Evolutionary conservation across 1,140 invertebrate genomes (phyloP).

Genomic region (Harpegnathos saltator): DNA sequence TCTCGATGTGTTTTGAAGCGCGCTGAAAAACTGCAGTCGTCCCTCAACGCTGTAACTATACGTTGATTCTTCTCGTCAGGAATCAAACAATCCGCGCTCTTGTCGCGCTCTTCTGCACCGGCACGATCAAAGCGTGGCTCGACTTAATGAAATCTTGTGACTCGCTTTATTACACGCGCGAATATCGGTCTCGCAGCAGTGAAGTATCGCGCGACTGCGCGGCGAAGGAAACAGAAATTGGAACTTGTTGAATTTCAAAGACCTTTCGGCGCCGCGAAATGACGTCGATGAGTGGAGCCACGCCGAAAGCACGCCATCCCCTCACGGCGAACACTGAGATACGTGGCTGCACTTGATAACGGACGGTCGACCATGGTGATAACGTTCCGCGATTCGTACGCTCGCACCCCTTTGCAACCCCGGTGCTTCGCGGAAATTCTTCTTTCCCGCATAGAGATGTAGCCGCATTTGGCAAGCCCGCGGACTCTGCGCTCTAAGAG

Average conservation of each 20-base stretch:
- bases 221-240: neutral
- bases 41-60: no score
- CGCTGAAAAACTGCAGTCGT: no score
- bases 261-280: neutral
- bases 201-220: neutral
- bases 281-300: neutral
- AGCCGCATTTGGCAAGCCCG: constrained; percentile 57
- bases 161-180: neutral
- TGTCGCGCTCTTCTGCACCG: neutral
- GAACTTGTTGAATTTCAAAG: constrained; percentile 3
- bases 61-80: neutral
- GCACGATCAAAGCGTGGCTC: neutral
- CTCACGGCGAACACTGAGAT: no score
- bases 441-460: constrained; percentile 26
- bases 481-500: constrained; percentile 45
- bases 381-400: constrained; percentile 4
- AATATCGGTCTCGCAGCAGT: neutral
- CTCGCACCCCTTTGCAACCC: neutral
- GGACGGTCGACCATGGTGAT: constrained; percentile 15
- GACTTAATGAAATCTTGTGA: constrained; percentile 1
- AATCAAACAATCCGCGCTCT: neutral
- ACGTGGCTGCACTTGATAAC: constrained; percentile 44
- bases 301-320: neutral
- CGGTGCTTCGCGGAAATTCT: neutral
- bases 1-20: no score